These are phyloP conservation scores for Aphaenogaster ashmeadi DNA, from an alignment of 1,140 invertebrate species.

Conservation along the genomic window DNA sequence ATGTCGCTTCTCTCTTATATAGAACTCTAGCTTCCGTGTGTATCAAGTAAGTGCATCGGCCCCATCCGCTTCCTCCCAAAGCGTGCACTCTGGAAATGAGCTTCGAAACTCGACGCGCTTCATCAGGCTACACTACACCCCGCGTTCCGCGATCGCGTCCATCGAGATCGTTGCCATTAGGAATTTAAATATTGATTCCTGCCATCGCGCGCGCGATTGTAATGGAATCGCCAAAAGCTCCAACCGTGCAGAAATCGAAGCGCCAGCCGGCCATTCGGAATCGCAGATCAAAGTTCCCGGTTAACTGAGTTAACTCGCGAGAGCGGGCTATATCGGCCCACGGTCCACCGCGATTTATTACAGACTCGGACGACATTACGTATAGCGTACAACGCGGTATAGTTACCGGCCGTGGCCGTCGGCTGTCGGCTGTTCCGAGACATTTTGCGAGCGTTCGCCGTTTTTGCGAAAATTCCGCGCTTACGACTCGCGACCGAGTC, in stretches of 20 bases:
- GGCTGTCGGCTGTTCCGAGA: slow-evolving; percentile 35
- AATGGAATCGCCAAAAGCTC: slow-evolving; percentile 78
- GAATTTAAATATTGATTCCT: slow-evolving; percentile 84
- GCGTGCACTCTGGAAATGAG: slow-evolving; percentile 11
- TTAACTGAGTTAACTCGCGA: slow-evolving; percentile 71
- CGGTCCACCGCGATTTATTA: slow-evolving; percentile 50
- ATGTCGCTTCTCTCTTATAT: no score
- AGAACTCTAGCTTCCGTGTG: background rate
- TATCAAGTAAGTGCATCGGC: slow-evolving; percentile 14
- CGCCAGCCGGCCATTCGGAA: slow-evolving; percentile 66
- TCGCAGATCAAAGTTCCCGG: slow-evolving; percentile 79
- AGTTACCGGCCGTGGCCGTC: slow-evolving; percentile 1
- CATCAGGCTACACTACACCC: slow-evolving; percentile 15
- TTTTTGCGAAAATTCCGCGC: slow-evolving; percentile 54
- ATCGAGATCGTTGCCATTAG: slow-evolving; percentile 71
- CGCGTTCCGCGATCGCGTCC: slow-evolving; percentile 62
- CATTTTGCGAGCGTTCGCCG: slow-evolving; percentile 30
- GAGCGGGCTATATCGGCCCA: slow-evolving; percentile 20
- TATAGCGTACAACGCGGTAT: background rate
- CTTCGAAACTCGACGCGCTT: slow-evolving; percentile 32
- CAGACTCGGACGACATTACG: slow-evolving; percentile 45
- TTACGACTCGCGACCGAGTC: slow-evolving; percentile 13
- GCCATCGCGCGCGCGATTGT: slow-evolving; percentile 60
- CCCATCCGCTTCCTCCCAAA: slow-evolving; percentile 16
- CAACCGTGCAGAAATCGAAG: slow-evolving; percentile 54